Evolutionary conservation across 92 coral and sea anemone genomes (phyloP), one percentile per base, ranked within the genome.

Genomic region (Actinostola sp.): DNA sequence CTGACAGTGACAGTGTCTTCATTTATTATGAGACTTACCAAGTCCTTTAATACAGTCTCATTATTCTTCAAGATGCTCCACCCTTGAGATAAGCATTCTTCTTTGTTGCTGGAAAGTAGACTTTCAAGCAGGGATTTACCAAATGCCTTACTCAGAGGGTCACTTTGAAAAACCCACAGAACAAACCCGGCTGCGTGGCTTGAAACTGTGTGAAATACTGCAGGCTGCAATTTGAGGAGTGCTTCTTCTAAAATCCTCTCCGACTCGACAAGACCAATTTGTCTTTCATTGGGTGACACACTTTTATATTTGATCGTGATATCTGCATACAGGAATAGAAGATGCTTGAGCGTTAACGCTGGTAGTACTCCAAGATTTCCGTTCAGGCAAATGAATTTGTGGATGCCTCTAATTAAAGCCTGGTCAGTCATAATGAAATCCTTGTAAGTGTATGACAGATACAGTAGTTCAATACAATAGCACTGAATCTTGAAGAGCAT

Each of bases 401-500:
- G 79, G 32, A 95, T 61, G 16, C 86, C 75, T 9, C 63, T 70
- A 30, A 85, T 63, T 14, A 91, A 79, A 20, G 72, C 82, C 28
- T 61, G 68, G 34, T 66, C 86, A 29, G 88, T 70, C n/a, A 83
- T 70, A 38, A 91, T 76, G 41, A 67, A 70, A 34, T 91, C 96
- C 4, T 85, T 72, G 77, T 80, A 61, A 25, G 27, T 30, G 51
- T 73, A 81, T 14, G 99, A 82, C 43, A 88, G 32, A 50, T 92
- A 79, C 20, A 91, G 50, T 31, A 95, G 74, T 27, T 91, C 92
- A 28, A 85, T 82, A 29, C 89, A 85, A 25, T 67, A 76, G 63
- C 93, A 87, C 57, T 95, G 99, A 27, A 82, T 80, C 13, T 78
- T 74, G 66, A 83, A 86, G 23, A 95, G 89, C 23, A 78, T 51